Conservation (phyloP, 2,113 vertebrate species). For the Podiceps cristatus region DNA sequence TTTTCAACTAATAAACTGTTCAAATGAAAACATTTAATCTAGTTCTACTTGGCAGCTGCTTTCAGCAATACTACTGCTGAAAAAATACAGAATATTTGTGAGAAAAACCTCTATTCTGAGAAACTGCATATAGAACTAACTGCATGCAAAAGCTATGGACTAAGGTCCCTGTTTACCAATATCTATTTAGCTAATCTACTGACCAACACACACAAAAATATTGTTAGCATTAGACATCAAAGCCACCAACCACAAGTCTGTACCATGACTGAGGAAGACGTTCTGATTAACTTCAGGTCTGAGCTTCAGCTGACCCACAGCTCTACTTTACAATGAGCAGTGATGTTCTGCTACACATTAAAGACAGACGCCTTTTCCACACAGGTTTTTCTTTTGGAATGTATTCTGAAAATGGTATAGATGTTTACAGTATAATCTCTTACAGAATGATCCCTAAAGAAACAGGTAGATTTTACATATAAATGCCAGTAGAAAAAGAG, state of each 20-base stretch:
- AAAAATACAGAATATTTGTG: not conserved
- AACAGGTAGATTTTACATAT: not conserved
- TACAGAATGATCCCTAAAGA: not conserved
- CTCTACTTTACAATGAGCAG: not conserved
- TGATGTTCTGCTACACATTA: rapidly evolving
- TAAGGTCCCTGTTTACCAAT: not conserved
- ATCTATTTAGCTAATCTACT: not conserved
- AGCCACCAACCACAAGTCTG: not conserved
- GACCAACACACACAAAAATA: not conserved
- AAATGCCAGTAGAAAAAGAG: not conserved
- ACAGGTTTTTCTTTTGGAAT: not conserved
- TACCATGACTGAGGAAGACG: not conserved
- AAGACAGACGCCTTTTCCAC: not conserved
- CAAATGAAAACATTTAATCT: slow-evolving; percentile 31
- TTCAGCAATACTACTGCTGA: not conserved
- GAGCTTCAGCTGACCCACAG: not conserved
- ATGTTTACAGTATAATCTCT: not conserved
- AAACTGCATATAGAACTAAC: not conserved
- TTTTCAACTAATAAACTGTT: slow-evolving; percentile 13
- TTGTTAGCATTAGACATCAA: not conserved
- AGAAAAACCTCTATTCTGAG: not conserved
- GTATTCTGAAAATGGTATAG: not conserved
- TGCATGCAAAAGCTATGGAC: not conserved
- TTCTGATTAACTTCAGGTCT: not conserved
- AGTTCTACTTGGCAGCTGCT: slow-evolving; percentile 16